phyloP scores from a whole-genome alignment of 2,888 invertebrate species.

The Ophion obscuratus region DNA sequence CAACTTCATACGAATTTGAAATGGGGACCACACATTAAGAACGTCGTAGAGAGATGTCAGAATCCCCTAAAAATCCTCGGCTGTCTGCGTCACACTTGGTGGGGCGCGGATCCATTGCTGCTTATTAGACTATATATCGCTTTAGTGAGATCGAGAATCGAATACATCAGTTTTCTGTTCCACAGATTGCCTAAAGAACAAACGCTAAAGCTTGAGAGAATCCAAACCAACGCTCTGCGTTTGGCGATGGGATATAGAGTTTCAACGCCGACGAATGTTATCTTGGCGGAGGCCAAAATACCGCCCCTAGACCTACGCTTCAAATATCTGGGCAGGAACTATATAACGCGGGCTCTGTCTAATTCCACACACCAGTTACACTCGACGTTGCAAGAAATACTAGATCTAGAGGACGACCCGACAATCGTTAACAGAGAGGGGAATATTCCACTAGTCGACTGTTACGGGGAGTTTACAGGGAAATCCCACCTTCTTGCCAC shows the following conservation, averaged over 20 bases:
- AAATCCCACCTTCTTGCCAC: not conserved
- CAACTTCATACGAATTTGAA: not conserved
- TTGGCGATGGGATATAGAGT: slow-evolving; percentile 24
- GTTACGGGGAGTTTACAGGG: not conserved
- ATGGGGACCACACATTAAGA: slow-evolving; percentile 27
- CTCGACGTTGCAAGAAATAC: too few species aligned
- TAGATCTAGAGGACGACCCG: slow-evolving; percentile 18
- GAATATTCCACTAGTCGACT: not conserved
- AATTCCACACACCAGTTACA: too few species aligned
- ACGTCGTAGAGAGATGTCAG: slow-evolving; percentile 1
- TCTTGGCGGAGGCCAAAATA: slow-evolving; percentile 4
- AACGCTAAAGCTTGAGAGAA: slow-evolving; percentile 3
- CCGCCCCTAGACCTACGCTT: slow-evolving; percentile 17
- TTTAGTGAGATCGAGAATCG: slow-evolving; percentile 18
- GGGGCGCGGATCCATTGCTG: slow-evolving; percentile 3
- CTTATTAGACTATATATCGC: slow-evolving; percentile 12
- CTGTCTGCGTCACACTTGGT: slow-evolving; percentile 38
- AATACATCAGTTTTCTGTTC: not conserved
- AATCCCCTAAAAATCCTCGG: slow-evolving; percentile 38
- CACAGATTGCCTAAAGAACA: not conserved
- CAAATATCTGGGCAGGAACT: not conserved
- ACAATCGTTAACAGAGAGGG: not conserved
- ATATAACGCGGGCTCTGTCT: too few species aligned
- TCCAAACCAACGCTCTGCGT: slow-evolving; percentile 17
- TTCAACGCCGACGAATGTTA: slow-evolving; percentile 37